Evolutionary conservation across 2,113 vertebrate species (phyloP), one percentile per base, ranked within the genome.

Genomic region (Rhinolophus ferrumequinum): DNA sequence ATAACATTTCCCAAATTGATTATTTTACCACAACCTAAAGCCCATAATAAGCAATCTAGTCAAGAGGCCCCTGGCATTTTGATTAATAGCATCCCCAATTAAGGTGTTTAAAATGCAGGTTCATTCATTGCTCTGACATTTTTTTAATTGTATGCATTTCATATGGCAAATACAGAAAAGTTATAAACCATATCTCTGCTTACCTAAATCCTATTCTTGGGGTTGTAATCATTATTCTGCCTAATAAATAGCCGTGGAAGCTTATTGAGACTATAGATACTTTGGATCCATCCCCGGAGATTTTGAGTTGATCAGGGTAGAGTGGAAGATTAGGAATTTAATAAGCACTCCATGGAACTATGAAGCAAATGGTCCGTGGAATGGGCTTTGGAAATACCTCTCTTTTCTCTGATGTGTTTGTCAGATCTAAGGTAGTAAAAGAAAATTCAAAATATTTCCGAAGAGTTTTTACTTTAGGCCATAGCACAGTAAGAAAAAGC

Each of bases 271-370:
- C 60, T 77, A 79, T 35, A 72, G 4, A 77, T 64, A 54, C 30
- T 70, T 62, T 76, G 1, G 26, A 12, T 5, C 3, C 28, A 70
- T 16, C 2, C 44, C 62, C 82, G 4, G 41, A 16, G 26, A 47
- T 85, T 88, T 79, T 67, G 21, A 88, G 62, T 95, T 73, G 50
- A 69, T 88, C 77, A 73, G 1, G 3, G 28, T 33, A 47, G 12
- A 77, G 13, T 73, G 6, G 50, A 81, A n/a, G 22, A 82, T 66
- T 89, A 11, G 77, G 13, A n/a, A 92, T 91, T 96, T 70, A 89
- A 60, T 67, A 79, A 89, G 22, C 30, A 77, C 44, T 16, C 21
- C 0, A 22, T 19, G 41, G 95, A 89, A 89, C 90, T 84, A n/a
- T 24, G 13, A 93, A 89, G 18, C 35, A 96, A 47, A 50, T 56